Conservation (phyloP, 1,140 invertebrate genomes). For the Drosophila kepulauana region DNA sequence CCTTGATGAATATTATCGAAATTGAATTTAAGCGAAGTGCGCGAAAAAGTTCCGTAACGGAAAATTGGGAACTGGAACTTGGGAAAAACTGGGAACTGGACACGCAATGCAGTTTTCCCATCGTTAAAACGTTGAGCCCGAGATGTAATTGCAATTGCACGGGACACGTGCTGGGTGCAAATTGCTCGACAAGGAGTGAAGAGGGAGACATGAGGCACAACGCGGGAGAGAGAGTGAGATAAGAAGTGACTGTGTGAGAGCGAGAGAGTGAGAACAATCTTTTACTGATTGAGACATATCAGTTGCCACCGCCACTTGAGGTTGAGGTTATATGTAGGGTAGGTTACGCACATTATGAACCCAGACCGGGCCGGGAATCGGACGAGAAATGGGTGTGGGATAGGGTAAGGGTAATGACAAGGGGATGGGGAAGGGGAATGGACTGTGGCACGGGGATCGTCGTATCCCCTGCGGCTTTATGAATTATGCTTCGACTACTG, state of each 20-base stretch:
- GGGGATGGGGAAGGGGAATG: background rate
- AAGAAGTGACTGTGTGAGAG: conserved; percentile 4
- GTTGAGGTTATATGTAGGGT: conserved; percentile 49
- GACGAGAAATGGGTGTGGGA: background rate
- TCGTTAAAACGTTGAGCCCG: conserved; percentile 65
- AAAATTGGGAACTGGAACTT: conserved; percentile 6
- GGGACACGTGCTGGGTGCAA: conserved; percentile 70
- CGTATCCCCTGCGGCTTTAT: conserved; percentile 62
- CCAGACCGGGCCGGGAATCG: conserved; percentile 1
- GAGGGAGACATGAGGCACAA: background rate
- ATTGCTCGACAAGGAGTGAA: conserved; percentile 43
- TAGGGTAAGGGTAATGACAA: background rate
- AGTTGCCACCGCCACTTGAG: conserved; percentile 57
- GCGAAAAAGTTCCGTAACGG: conserved; percentile 32
- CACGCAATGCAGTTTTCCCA: conserved; percentile 59
- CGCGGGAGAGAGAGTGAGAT: background rate
- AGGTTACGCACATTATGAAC: conserved; percentile 47
- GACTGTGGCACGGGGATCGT: conserved; percentile 11
- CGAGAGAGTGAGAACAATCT: background rate
- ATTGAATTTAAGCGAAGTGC: conserved; percentile 53
- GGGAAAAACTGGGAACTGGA: conserved; percentile 8
- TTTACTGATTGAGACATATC: conserved; percentile 71
- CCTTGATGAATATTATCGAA: conserved; percentile 56
- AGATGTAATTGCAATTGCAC: conserved; percentile 73
- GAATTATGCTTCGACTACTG: conserved; percentile 60